Percentiles rank a stretch among this genome's conserved stretches.
Evolutionary conservation across 1,140 invertebrate species (phyloP).

Genomic region (Schlechtendalia chinensis): DNA sequence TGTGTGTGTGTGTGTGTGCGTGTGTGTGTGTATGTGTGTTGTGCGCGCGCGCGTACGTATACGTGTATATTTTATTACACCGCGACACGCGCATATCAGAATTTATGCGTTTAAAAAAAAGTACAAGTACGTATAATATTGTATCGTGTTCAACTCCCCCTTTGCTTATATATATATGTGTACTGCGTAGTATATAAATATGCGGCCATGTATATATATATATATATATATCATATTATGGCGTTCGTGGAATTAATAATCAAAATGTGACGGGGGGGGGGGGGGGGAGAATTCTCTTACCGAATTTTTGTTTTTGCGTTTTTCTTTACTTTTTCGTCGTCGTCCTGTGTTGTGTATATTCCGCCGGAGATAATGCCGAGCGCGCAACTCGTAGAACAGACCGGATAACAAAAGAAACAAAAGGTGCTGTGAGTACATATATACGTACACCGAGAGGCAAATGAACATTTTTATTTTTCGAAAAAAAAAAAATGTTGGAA

Average conservation of each 20-base stretch:
- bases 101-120: background rate
- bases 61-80: conserved; percentile 27
- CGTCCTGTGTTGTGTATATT: background rate
- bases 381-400: background rate
- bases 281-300: background rate
- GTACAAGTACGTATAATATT: too few relatives aligned
- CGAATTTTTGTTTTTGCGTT: background rate
- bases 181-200: background rate
- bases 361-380: conserved; percentile 2
- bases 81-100: background rate
- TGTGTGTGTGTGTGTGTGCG: too few relatives aligned
- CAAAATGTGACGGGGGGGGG: background rate
- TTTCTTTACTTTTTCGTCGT: background rate
- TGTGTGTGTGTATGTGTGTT: background rate
- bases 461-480: conserved; percentile 21
- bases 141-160: too few relatives aligned
- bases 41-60: too few relatives aligned
- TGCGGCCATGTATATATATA: too few relatives aligned
- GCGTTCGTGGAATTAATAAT: background rate
- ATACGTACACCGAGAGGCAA: background rate
- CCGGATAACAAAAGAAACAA: conserved; percentile 23
- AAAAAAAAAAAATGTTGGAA: conserved; percentile 21
- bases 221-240: background rate
- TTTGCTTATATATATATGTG: too few relatives aligned
- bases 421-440: too few relatives aligned